These are phyloP conservation scores for Macropus fuliginosus DNA, from an alignment of 2,797 vertebrate genomes.

Conservation along the genomic window DNA sequence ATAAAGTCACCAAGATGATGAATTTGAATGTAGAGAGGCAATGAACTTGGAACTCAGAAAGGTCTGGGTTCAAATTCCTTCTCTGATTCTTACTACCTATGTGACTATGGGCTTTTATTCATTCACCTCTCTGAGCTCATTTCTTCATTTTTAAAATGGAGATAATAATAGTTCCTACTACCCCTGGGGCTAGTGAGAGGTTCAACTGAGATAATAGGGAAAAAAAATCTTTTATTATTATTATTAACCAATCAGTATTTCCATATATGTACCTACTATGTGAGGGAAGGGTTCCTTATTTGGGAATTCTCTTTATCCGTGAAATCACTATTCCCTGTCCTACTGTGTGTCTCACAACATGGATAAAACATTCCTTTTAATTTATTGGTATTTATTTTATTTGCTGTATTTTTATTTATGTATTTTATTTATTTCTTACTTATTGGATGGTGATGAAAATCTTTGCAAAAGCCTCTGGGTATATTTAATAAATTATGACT, in stretches of 20 bases:
- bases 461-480: conserved; percentile 25
- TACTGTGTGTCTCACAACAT: neutral
- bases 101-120: neutral
- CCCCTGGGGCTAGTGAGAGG: neutral
- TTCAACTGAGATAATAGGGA: neutral
- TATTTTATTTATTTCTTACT: neutral
- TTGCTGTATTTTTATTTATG: conserved; percentile 12
- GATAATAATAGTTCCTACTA: neutral
- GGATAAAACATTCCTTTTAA: conserved; percentile 41
- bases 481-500: conserved; percentile 78
- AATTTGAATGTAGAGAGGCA: neutral
- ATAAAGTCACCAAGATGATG: neutral
- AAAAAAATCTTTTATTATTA: neutral
- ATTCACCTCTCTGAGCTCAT: neutral
- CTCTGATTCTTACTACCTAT: neutral
- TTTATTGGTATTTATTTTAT: conserved; percentile 75
- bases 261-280: neutral
- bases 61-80: neutral
- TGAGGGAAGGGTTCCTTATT: neutral
- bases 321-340: neutral
- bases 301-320: neutral
- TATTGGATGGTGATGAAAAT: neutral
- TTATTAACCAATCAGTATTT: neutral
- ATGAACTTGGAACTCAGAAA: neutral
- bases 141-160: neutral